A percentile compares a stretch with the other conserved stretches of the same genome.
phyloP scores from a whole-genome alignment of 2,888 invertebrate genomes.

The Acheta domesticus region DNA sequence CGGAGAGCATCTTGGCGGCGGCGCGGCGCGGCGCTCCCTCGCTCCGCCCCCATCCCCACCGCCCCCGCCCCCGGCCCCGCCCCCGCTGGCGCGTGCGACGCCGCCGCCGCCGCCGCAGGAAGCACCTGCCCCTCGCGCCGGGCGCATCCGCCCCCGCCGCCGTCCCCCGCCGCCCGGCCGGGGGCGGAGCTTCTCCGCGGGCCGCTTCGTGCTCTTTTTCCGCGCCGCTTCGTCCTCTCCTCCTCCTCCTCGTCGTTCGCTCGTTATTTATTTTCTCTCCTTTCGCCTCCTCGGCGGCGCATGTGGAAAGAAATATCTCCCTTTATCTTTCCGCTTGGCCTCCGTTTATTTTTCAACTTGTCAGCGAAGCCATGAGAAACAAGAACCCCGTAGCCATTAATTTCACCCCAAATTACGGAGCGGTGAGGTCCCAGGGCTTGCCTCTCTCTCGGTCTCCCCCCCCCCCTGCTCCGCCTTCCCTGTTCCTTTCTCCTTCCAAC shows the following conservation, averaged over 20 bases:
- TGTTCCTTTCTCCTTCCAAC: background rate
- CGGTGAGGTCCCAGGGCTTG: slow-evolving; percentile 18
- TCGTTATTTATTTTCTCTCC: slow-evolving; percentile 20
- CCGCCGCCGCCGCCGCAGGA: background rate
- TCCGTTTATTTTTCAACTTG: slow-evolving; percentile 36
- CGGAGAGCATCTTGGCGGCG: background rate
- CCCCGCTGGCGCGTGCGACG: too few species aligned
- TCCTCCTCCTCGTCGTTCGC: too few species aligned
- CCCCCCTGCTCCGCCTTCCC: background rate
- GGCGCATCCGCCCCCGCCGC: background rate
- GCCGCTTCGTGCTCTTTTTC: too few species aligned
- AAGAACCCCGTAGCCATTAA: slow-evolving; percentile 33
- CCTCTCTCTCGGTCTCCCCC: background rate
- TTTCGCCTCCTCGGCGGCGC: slow-evolving; percentile 27
- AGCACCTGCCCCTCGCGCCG: slow-evolving; percentile 12
- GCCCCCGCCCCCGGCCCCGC: too few species aligned
- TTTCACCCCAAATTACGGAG: slow-evolving; percentile 34
- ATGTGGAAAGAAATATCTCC: slow-evolving; percentile 37
- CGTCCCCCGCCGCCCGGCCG: too few species aligned
- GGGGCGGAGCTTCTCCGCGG: too few species aligned
- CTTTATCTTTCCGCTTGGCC: slow-evolving; percentile 34
- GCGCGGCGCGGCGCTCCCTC: background rate
- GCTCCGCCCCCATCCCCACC: too few species aligned
- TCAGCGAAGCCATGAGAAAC: slow-evolving; percentile 33
- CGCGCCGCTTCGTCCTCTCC: background rate